Base-by-base conservation (phyloP, 2,113 vertebrate genomes). In the Paradoxurus hermaphroditus region DNA sequence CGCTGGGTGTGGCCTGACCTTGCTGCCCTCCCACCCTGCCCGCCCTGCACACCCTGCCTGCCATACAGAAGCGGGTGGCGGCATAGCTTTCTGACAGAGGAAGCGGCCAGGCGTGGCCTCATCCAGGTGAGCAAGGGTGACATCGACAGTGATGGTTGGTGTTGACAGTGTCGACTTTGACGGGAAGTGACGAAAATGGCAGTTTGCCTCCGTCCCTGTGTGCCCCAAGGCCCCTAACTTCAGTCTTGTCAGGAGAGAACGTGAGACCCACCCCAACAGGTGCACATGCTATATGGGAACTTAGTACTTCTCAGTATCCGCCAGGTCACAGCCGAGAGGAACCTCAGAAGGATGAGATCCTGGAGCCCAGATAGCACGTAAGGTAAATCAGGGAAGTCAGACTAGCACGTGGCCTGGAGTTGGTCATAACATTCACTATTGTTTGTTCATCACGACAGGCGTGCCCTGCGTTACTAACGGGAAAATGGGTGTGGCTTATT, bases 181-280 rank as follows among this genome's bases (percentile, higher is more conserved):
- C 36, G 44, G 3, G 10, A 46, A 41, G 44, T 6, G 31, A 21
- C 8, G 31, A 34, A 73, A 81, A 6, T 21, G 29, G 5, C 1
- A 3, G 7, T 51, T 53, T 0, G 16, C 27, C 18, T 73, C 13
- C 49, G 34, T 63, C 44, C 18, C 23, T 19, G 56, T 91, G 31
- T 14, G 16, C 27, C 63, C 67, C 82, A 27, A 56, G 59, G 12
- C 25, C 44, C 34, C 14, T 23, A 53, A 25, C 44, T 31, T 27
- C 16, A 34, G 31, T 73, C 19, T 56, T 16, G n/a, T 41, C 9
- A 11, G 39, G 29, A 53, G n/a, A 53, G 62, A 31, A 68, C 15
- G 13, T 15, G 39, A 67, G 9, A 27, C 27, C 3, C 62, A 31
- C 36, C 27, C 21, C 4, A 12, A 3, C 0, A 0, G 18, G 19